Percentiles rank a stretch among this genome's conserved stretches.
Evolutionary conservation across 2,888 invertebrate genomes (phyloP).

Genomic region (Iselma pallidipennis): DNA sequence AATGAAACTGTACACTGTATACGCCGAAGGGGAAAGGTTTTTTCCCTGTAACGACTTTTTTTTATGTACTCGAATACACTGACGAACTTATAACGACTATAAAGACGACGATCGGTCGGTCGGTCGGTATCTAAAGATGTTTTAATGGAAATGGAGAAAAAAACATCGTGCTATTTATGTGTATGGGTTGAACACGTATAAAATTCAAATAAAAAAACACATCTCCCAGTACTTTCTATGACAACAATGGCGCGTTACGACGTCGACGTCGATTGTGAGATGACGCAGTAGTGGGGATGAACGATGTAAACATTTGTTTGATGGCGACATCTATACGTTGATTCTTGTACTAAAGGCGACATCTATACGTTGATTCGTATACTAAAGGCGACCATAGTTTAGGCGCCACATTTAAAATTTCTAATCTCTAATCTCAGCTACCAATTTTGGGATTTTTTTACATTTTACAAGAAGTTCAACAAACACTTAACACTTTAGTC

Average conservation of each 20-base stretch:
- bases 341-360: too few relatives aligned
- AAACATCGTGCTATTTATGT: slow-evolving; percentile 11
- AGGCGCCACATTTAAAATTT: too few relatives aligned
- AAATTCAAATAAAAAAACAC: slow-evolving; percentile 12
- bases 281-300: neutral
- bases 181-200: slow-evolving; percentile 18
- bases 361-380: too few relatives aligned
- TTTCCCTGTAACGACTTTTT: slow-evolving; percentile 7
- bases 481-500: too few relatives aligned
- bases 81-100: too few relatives aligned
- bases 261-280: slow-evolving; percentile 4
- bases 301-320: slow-evolving; percentile 17
- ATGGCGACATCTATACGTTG: slow-evolving; percentile 15
- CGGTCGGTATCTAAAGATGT: neutral
- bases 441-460: too few relatives aligned
- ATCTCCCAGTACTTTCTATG: slow-evolving; percentile 26
- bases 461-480: too few relatives aligned
- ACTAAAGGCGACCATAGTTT: too few relatives aligned
- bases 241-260: slow-evolving; percentile 38
- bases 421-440: too few relatives aligned
- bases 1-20: neutral
- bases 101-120: too few relatives aligned
- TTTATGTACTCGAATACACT: slow-evolving; percentile 12
- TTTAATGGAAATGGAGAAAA: neutral
- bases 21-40: slow-evolving; percentile 10